Evolutionary conservation across 2,113 vertebrate species (phyloP), one percentile per base, ranked within the genome.

Genomic region (Aythya baeri): DNA sequence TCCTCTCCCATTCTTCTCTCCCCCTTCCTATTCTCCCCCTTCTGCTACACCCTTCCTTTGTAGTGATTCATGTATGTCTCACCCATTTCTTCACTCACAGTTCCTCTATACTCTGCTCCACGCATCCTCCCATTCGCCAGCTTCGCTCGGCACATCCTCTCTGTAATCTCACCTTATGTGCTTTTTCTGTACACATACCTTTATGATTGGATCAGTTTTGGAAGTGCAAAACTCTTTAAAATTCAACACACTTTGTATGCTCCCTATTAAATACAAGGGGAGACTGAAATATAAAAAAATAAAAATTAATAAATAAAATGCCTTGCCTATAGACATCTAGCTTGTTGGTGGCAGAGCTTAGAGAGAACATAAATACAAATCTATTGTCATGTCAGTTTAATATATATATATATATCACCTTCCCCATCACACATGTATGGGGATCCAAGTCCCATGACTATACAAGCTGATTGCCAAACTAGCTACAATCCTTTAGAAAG

Each of bases 391-490:
- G 46, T 16, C 65, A 86, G 25, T 63, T 71, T 81, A 58, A 41
- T 41, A 41, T 41, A 41, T 15, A 10, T 15, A 10, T 58, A n/a
- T 15, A 10, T 58, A n/a, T 63, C 76, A 15, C 82, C 31, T 86
- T 54, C 54, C 29, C 46, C 15, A 11, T 13, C 43, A 49, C 7
- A 38, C 4, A 1, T 2, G 13, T 21, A 38, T 0, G 0, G 9
- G 34, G 50, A 92, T 73, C 82, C 86, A 38, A 79, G 59, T 8
- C 62, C 86, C 58, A 87, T 46, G 44, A 68, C 58, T 62, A 61
- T 29, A 6, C 41, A 71, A 6, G 3, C 46, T 63, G 36, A 58
- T 34, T 57, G 72, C 62, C 88, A 49, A 22, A 65, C 5, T 9
- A 54, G 20, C 57, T 49, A 71, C 34, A 81, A 68, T 65, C 34